Base-by-base conservation (phyloP, 1,140 invertebrate genomes). In the Homarus americanus region DNA sequence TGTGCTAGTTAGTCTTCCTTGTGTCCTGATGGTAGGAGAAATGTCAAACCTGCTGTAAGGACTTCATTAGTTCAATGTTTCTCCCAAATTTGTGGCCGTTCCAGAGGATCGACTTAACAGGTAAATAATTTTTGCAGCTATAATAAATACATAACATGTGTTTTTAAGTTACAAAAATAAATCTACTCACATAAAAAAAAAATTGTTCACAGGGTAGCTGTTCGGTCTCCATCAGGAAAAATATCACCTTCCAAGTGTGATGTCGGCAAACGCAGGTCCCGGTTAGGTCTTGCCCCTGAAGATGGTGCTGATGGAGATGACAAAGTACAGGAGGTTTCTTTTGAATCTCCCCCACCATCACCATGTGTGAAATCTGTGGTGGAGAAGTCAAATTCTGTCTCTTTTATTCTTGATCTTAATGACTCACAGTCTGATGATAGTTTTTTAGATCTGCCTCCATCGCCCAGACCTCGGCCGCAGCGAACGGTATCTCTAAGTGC, bases 331-430 rank as follows among this genome's bases (percentile, higher is more conserved):
- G 87, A 83, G n/a, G 44, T 73, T 32, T 82, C 87, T 24, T 63
- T 83, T 32, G 87, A 90, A 38, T 92, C 92, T 28, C 92, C 92
- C 53, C 92, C 92, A 15, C 95, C 95, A 7, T 96, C 96, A 0
- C 95, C 95, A 79, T 96, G 96, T 93, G 96, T 97, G 34, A 97
- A 97, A 93, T 96, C 96, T 24, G 96, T 98, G 69, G 96, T 97
- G 3, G 96, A 97, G 93, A 97, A 97, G 93, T 96, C 96, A 69
- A 97, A 97, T 93, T 97, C 97, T 0, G 96, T 97, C 20, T 97
- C 97, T 87, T 98, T 96, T 96, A 97, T 97, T 3, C 94, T 97
- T 17, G 97, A 97, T 93, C 96, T 97, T 91, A 96, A 96, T 78
- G 95, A 93, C 63, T 82, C 90, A 0, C 82, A 79, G 53, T 83